Evolutionary conservation across 1,140 invertebrate species (phyloP).

Genomic region (Leucophenga varia): DNA sequence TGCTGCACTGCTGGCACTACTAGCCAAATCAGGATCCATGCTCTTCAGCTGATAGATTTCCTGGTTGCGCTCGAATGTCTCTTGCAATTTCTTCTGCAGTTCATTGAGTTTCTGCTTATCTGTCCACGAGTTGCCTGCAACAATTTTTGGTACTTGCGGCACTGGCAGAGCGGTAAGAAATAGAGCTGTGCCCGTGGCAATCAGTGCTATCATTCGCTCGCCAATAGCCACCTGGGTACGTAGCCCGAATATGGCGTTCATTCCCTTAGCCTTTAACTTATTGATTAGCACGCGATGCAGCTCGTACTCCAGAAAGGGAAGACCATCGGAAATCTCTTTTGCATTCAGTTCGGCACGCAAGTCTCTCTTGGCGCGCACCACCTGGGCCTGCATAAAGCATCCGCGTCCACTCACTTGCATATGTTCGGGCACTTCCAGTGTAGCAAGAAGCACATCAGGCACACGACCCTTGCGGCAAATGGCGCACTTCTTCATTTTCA

Average conservation of each 20-base stretch:
- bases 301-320: slow-evolving; percentile 96
- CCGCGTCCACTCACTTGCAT: slow-evolving; percentile 72
- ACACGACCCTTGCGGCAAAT: slow-evolving; percentile 79
- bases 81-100: slow-evolving; percentile 66
- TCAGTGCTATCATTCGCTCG: slow-evolving; percentile 80
- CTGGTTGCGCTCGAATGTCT: slow-evolving; percentile 69
- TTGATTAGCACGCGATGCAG: slow-evolving; percentile 88
- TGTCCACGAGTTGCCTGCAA: slow-evolving; percentile 65
- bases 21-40: slow-evolving; percentile 40
- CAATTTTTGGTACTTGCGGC: slow-evolving; percentile 67
- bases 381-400: slow-evolving; percentile 75
- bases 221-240: slow-evolving; percentile 84
- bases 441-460: slow-evolving; percentile 87
- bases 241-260: slow-evolving; percentile 90
- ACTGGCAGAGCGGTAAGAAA: slow-evolving; percentile 75
- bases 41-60: slow-evolving; percentile 69
- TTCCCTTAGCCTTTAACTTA: slow-evolving; percentile 88
- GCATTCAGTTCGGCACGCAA: slow-evolving; percentile 83
- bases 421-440: slow-evolving; percentile 79
- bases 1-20: background rate
- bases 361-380: slow-evolving; percentile 78
- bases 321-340: slow-evolving; percentile 87
- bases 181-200: slow-evolving; percentile 86
- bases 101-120: slow-evolving; percentile 65
- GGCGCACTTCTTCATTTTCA: slow-evolving; percentile 64